A percentile compares a stretch with the other conserved stretches of the same genome.
These are phyloP conservation scores for Apamea epomidion DNA, from an alignment of 2,888 invertebrate genomes.

Conservation along the genomic window DNA sequence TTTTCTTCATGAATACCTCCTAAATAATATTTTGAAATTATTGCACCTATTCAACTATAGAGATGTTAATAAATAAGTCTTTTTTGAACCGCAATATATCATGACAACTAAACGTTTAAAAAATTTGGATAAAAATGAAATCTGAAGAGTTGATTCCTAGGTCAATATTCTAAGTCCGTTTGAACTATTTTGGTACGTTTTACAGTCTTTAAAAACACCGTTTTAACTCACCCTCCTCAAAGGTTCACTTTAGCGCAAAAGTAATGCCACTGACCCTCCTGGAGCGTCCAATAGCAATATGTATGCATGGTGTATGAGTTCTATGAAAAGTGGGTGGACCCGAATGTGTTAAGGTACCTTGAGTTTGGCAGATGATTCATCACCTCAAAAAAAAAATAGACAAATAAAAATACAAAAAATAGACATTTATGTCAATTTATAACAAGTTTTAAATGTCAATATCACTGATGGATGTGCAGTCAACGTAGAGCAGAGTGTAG, in stretches of 20 bases:
- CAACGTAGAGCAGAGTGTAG: not conserved
- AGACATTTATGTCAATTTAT: not conserved
- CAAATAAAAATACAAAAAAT: too few species aligned
- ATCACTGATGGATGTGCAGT: not conserved
- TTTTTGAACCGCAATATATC: slow-evolving; percentile 12
- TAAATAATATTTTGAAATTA: not conserved
- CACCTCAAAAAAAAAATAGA: too few species aligned
- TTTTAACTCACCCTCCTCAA: not conserved
- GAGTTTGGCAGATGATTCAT: not conserved
- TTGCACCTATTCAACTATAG: not conserved
- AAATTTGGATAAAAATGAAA: slow-evolving; percentile 22
- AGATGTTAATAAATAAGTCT: slow-evolving; percentile 12
- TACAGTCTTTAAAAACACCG: not conserved
- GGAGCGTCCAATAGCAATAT: not conserved
- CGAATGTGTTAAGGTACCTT: not conserved
- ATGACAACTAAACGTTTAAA: not conserved
- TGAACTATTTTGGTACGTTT: too few species aligned
- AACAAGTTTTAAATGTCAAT: not conserved
- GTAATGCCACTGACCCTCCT: not conserved
- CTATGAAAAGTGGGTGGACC: not conserved
- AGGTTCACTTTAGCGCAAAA: not conserved
- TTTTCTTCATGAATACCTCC: not conserved
- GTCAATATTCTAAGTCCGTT: not conserved
- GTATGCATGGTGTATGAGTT: not conserved
- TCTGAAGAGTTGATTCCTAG: slow-evolving; percentile 16